Evolutionary conservation across 1,140 invertebrate species (phyloP), one percentile per base, ranked within the genome.

Genomic region (Drosophila grimshawi): DNA sequence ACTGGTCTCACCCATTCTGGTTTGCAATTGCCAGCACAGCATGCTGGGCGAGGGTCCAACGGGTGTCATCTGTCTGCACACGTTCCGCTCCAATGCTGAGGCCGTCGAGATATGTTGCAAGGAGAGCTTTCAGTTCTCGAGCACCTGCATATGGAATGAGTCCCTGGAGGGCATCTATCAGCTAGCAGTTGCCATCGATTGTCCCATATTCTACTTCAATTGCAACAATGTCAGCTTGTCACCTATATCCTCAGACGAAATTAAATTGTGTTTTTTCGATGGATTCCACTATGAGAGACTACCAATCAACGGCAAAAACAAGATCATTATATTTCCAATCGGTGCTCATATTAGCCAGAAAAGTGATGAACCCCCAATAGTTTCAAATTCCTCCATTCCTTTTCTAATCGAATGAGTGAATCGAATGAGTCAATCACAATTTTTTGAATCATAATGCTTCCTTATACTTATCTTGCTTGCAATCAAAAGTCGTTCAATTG

Each of bases 201-300:
- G 71, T 4, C 2, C 10, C 0, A 43, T 37, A 4, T 88, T 67
- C 27, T 91, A 65, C 11, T 60, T 92, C 2, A 92, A 92, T 49
- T 91, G 90, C 55, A 46, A 27, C 30, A 57, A 85, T 46, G 59
- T 92, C 0, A 35, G 37, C 0, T 45, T 92, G 49, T 3, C 8
- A 0, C 74, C 73, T 0, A 64, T 81, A 8, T 48, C 0, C 5
- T 35, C 5, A 0, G 10, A 0, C 7, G 19, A 27, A 68, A 59
- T 29, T 73, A 3, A 41, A 46, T 72, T 59, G 0, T 27, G 27
- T 3, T 30, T 85, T 0, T 33, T 45, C 0, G 51, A 81, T 0
- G 71, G 69, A 2, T 88, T 78, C n/a, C 91, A 92, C 49, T 92
- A 81, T 43, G 91, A 92, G 46, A 68, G 67, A 3, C 27, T 92